These are phyloP conservation scores for Conops quadrifasciatus DNA, from an alignment of 2,888 invertebrate genomes.

Conservation along the genomic window DNA sequence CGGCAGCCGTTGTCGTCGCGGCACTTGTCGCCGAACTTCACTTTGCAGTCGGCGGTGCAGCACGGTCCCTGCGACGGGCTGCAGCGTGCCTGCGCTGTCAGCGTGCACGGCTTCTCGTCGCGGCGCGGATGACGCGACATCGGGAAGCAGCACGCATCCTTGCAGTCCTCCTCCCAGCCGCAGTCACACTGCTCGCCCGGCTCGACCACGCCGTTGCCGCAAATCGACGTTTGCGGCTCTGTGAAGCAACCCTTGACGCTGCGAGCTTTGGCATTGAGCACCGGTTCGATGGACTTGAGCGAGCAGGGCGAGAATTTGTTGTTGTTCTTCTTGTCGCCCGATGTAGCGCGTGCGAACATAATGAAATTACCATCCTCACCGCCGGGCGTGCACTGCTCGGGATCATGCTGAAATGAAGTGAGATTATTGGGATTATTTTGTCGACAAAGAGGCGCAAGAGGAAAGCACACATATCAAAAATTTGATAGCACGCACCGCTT, in stretches of 20 bases:
- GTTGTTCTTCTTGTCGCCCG: conserved; percentile 97
- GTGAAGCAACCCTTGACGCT: conserved; percentile 92
- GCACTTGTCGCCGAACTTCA: conserved; percentile 88
- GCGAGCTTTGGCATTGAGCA: conserved; percentile 90
- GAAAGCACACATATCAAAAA: too few species aligned
- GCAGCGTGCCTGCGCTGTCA: conserved; percentile 73
- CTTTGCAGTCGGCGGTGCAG: conserved; percentile 86
- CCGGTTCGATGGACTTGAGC: conserved; percentile 88
- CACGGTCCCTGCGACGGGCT: conserved; percentile 84
- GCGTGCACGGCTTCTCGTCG: conserved; percentile 85
- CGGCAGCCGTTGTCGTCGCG: conserved; percentile 93
- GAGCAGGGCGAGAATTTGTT: conserved; percentile 97
- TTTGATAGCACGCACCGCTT: too few species aligned
- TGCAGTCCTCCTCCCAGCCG: conserved; percentile 97
- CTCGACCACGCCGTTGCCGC: conserved; percentile 98
- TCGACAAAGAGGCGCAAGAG: too few species aligned
- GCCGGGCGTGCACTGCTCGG: conserved; percentile 92
- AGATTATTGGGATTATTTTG: not conserved
- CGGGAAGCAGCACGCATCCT: conserved; percentile 92
- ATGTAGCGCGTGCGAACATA: conserved; percentile 99
- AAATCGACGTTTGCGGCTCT: conserved; percentile 92
- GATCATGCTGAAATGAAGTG: conserved; percentile 80
- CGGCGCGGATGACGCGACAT: conserved; percentile 81
- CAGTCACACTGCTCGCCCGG: conserved; percentile 98
- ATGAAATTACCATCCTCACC: conserved; percentile 98